Evolutionary conservation across 2,113 vertebrate species (phyloP).

Genomic region (Todiramphus chloris): DNA sequence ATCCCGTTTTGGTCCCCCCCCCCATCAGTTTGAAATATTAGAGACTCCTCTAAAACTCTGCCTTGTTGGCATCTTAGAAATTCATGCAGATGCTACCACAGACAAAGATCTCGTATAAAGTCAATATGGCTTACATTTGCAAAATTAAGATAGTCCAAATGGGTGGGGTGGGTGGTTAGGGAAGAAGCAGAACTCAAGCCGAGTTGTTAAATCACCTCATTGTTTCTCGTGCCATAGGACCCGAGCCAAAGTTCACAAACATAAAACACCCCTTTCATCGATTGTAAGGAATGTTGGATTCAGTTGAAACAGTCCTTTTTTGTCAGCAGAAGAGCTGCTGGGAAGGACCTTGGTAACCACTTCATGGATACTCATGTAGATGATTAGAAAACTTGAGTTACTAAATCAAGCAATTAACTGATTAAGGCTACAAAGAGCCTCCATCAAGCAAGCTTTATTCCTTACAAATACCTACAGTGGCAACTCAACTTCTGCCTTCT

Average conservation of each 20-base stretch:
- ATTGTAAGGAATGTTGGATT: neutral
- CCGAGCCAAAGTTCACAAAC: neutral
- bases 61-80: neutral
- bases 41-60: neutral
- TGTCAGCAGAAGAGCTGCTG: neutral
- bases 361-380: neutral
- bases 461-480: neutral
- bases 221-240: neutral
- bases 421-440: neutral
- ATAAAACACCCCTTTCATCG: neutral
- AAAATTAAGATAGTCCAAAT: neutral
- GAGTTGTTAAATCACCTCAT: neutral
- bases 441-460: neutral
- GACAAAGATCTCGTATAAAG: neutral
- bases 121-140: neutral
- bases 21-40: neutral
- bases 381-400: neutral
- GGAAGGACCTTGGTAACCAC: neutral
- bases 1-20: rapidly evolving
- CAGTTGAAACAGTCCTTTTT: neutral
- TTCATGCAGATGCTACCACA: neutral
- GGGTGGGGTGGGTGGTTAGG: neutral
- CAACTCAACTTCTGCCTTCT: neutral
- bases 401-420: neutral
- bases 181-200: neutral